phyloP scores from a whole-genome alignment of 2,797 vertebrate species.

The Phoxinus dragarum region DNA sequence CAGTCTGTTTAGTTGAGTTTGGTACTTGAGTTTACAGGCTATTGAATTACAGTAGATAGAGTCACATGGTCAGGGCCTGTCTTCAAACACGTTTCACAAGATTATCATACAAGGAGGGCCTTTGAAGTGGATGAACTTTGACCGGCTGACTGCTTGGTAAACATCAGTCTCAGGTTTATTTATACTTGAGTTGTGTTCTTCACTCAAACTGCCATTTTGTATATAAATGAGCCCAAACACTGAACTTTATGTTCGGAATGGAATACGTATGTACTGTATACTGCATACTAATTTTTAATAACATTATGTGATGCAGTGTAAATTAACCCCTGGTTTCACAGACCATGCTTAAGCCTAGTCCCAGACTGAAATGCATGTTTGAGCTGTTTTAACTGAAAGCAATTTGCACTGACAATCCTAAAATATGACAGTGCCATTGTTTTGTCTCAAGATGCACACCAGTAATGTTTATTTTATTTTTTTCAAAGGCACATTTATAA shows the following conservation, averaged over 20 bases:
- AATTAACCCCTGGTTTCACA: no score
- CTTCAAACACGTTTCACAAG: background rate
- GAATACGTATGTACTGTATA: background rate
- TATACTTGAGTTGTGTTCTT: slow-evolving; percentile 6
- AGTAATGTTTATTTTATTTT: no score
- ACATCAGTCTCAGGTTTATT: background rate
- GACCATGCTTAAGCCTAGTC: no score
- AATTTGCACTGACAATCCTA: no score
- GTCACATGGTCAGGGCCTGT: background rate
- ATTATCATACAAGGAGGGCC: background rate
- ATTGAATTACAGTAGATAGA: background rate
- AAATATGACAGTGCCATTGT: no score
- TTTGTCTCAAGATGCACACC: no score
- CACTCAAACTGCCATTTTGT: background rate
- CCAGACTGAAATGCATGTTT: no score
- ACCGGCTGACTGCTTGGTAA: background rate
- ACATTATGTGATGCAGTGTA: background rate
- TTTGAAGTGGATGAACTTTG: slow-evolving; percentile 21
- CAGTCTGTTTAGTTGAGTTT: background rate
- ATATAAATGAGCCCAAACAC: background rate
- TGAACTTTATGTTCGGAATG: slow-evolving; percentile 1
- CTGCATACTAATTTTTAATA: background rate
- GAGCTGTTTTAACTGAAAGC: no score
- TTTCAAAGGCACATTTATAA: no score
- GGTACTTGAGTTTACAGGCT: background rate